phyloP scores from a whole-genome alignment of 1,140 invertebrate genomes.

The Pteromalus puparum region DNA sequence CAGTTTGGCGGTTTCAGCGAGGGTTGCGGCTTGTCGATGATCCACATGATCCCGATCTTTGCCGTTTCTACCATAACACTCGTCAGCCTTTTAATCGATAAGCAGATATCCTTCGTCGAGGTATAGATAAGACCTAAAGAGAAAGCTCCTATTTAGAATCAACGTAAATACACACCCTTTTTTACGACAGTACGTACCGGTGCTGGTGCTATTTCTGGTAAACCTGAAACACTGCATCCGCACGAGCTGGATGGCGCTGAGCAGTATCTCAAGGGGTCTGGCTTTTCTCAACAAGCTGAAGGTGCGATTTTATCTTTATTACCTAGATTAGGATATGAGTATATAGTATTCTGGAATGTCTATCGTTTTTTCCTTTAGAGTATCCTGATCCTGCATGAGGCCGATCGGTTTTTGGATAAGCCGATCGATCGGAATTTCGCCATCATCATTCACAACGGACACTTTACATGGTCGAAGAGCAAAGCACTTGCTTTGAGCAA shows the following conservation, averaged over 20 bases:
- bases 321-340: not conserved
- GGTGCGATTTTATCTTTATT: slow-evolving; percentile 45
- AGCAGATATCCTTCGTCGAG: slow-evolving; percentile 20
- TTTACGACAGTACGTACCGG: slow-evolving; percentile 55
- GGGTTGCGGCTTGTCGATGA: slow-evolving; percentile 58
- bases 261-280: slow-evolving; percentile 58
- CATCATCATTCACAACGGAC: slow-evolving; percentile 56
- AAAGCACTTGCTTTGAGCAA: slow-evolving; percentile 30
- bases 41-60: slow-evolving; percentile 59
- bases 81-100: slow-evolving; percentile 15
- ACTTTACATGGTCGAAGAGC: slow-evolving; percentile 57
- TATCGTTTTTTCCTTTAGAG: slow-evolving; percentile 44
- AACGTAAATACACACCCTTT: not conserved
- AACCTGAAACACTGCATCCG: slow-evolving; percentile 59
- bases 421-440: slow-evolving; percentile 60
- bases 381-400: slow-evolving; percentile 56
- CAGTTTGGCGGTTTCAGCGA: slow-evolving; percentile 57
- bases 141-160: not conserved
- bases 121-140: slow-evolving; percentile 1
- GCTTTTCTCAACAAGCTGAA: slow-evolving; percentile 60
- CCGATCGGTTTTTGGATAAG: slow-evolving; percentile 57
- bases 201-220: slow-evolving; percentile 58
- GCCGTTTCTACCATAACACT: slow-evolving; percentile 54
- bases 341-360: not conserved
- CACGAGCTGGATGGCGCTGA: slow-evolving; percentile 59